Base-by-base conservation (phyloP, 2,113 vertebrate genomes). In the Aleadryas rufinucha region DNA sequence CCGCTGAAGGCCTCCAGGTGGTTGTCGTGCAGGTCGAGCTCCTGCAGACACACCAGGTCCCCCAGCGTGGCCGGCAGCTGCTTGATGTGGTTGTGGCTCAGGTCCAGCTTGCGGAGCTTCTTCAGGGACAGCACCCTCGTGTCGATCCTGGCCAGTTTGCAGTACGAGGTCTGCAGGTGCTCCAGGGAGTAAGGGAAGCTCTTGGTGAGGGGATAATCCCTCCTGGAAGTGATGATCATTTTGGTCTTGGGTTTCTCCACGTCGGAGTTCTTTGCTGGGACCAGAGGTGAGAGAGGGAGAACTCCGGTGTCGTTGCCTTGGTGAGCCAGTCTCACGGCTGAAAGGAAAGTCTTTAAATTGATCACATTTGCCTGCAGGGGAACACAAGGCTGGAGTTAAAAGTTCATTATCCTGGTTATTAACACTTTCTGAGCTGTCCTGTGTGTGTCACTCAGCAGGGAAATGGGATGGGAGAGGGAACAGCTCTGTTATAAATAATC, bases 81-180 rank as follows among this genome's bases (percentile, higher is more conserved):
- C 97, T 98, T 99, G 70, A 99, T 99, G 85, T 99, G 98, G 71
- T 99, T 99, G 87, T 99, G 99, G 89, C 99, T 99, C 47, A 99
- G 98, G 97, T 99, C 99, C 9, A 99, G 98, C 61, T 98, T 99
- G 27, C 98, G 98, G n/a, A 99, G 98, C 61, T 97, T 98, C 98
- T 97, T 98, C 57, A 99, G 98, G 17, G 97, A 98, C 41, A 99
- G 98, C 97, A 99, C 98, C 4, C 99, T 97, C 94, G 91, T 98
- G 97, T 99, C 99, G 31, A 99, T 85, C 3, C 98, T 98, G 16
- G 98, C 98, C 21, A 99, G 98, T 35, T 98, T 98, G 97, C 99
- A 99, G 94, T 99, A 99, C 1, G 99, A 99, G 90, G 99, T 97
- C 88, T 99, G 99, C 92, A 99, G 99, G 63, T 99, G 98, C 89